Base-by-base conservation (phyloP, 1,140 invertebrate genomes). In the Dermatophagoides farinae region DNA sequence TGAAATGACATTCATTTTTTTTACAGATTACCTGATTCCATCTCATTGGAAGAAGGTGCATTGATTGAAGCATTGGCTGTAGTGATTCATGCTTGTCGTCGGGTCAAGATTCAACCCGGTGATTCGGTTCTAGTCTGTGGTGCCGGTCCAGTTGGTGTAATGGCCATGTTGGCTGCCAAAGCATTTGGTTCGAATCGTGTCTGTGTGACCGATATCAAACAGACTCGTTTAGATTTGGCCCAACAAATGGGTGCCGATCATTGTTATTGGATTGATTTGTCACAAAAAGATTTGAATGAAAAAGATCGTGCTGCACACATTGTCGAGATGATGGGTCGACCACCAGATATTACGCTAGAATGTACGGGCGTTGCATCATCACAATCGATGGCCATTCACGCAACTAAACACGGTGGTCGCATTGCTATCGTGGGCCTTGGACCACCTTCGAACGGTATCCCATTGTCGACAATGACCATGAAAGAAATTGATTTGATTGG, bases 401-500 rank as follows among this genome's bases (percentile, higher is more conserved):
- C 79, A 22, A 92, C 88, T 0, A 80, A 79, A 71, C 78, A 81
- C 12, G 88, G 88, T 31, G 91, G 90, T 57, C 76, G 77, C 43
- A 79, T 82, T 14, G 82, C 89, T 44, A 70, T 95, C 57, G 86
- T 95, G 39, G 91, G 91, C 40, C 78, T 87, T 74, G 86, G 87
- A 50, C 75, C 79, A 61, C 66, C 80, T 0, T 83, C 88, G 71
- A 74, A 88, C 10, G 82, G 80, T 66, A 61, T 95, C 44, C 88
- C 89, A 5, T 71, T 95, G 54, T 78, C 85, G 0, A 80, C 80
- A 69, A 85, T 87, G 4, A 71, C 85, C 11, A 73, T 80, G 0
- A 72, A 83, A 60, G 90, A 95, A 77, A 81, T 96, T 6, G 87
- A 92, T 70, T 86, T 96, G 57, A 77, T 80, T 67, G 89, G 90